Evolutionary conservation across 2,888 invertebrate species (phyloP), one percentile per base, ranked within the genome.

Genomic region (Erynnis tages): DNA sequence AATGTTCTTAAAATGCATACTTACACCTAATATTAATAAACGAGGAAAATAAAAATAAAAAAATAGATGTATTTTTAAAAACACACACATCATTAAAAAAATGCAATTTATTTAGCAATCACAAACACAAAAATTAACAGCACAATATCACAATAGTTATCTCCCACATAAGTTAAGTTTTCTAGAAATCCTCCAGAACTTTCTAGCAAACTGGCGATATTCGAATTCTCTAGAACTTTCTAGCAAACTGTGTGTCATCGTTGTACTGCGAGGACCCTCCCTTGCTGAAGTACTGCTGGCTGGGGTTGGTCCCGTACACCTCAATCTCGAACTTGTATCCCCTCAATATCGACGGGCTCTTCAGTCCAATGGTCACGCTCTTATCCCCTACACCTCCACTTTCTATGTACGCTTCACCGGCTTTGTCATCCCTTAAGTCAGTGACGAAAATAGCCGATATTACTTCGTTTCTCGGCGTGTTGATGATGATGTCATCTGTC

Each of bases 271-370:
- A 34, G 11, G 58, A 41, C 0, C 67, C 67, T 0, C 77, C 79
- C 58, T 80, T 81, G 6, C 59, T 73, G n/a, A 59, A 66, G 27
- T 61, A 75, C 2, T 66, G 62, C 1, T 59, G 59, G 17, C 62
- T 74, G 0, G 76, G 71, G 41, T 73, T 65, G 11, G 57, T 69
- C 0, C 72, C 73, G 35, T 67, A 88, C 8, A 88, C 85, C 61
- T 86, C 82, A 6, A 89, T 66, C 54, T 69, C 60, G 53, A 88
- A 88, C 44, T 71, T 82, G 52, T 84, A 87, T 0, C 87, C 88
- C 56, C 85, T 67, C 3, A 89, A 59, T 16, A 85, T 67, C 0
- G 74, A 65, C 0, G 87, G 86, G 55, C 86, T 87, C 29, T 79
- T 79, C 35, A 89, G 37, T 0, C 60, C 73, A 2, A 88, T 66